phyloP scores from a whole-genome alignment of 2,797 vertebrate species.

The Bufotes viridis region DNA sequence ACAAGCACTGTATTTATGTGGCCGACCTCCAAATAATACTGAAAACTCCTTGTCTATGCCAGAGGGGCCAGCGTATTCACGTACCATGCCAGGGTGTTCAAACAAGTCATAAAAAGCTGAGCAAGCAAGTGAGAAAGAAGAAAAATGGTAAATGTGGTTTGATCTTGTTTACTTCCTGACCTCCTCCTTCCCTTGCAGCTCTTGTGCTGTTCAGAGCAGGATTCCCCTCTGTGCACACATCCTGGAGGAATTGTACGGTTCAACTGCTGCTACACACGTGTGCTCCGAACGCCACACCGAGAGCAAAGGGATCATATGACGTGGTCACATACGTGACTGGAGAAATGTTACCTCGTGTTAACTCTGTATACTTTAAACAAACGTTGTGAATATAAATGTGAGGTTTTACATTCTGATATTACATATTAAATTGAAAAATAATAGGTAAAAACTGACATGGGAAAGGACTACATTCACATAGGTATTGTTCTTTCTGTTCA shows the following conservation, averaged over 20 bases:
- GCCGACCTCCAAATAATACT: slow-evolving; percentile 35
- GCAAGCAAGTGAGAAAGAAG: slow-evolving; percentile 15
- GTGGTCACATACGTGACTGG: neutral
- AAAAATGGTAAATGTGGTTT: slow-evolving; percentile 40
- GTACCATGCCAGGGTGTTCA: slow-evolving; percentile 22
- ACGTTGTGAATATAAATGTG: too few species aligned
- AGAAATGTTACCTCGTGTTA: neutral
- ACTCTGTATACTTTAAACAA: neutral
- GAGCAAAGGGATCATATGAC: neutral
- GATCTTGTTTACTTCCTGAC: slow-evolving; percentile 34
- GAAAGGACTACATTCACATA: too few species aligned
- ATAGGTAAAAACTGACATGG: too few species aligned
- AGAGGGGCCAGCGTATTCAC: slow-evolving; percentile 22
- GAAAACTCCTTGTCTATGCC: slow-evolving; percentile 6
- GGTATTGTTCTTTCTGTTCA: too few species aligned
- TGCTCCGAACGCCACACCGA: neutral
- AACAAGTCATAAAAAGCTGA: slow-evolving; percentile 49
- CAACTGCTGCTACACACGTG: slow-evolving; percentile 39
- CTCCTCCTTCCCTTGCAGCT: slow-evolving; percentile 30
- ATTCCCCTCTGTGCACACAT: slow-evolving; percentile 58
- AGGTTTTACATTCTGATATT: too few species aligned
- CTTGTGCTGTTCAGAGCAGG: slow-evolving; percentile 50
- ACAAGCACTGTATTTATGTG: slow-evolving; percentile 33
- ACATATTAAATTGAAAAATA: too few species aligned
- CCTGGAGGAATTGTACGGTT: slow-evolving; percentile 48